These are phyloP conservation scores for Scelioninae gen. 1 DNA, from an alignment of 2,888 invertebrate genomes.

Conservation along the genomic window DNA sequence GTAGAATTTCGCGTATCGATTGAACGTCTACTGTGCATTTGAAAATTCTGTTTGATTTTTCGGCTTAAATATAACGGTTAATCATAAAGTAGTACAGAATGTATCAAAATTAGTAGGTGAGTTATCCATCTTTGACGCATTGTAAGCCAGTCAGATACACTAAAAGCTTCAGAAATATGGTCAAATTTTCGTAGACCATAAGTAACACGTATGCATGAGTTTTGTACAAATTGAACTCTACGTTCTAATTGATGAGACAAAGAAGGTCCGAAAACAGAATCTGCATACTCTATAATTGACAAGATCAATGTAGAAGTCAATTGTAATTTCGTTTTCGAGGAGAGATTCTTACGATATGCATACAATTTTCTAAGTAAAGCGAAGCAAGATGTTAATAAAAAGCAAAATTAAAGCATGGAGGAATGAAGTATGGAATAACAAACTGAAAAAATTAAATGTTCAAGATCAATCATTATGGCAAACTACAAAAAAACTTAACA, in stretches of 20 bases:
- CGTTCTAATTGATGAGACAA: not conserved
- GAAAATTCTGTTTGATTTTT: not conserved
- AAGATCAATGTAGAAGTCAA: not conserved
- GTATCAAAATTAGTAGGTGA: not conserved
- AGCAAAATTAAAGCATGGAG: conserved; percentile 12
- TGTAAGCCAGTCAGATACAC: not conserved
- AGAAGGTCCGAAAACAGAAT: conserved; percentile 3
- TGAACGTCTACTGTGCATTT: not conserved
- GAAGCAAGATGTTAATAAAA: not conserved
- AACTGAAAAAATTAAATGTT: conserved; percentile 6
- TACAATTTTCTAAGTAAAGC: not conserved
- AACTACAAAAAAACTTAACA: not conserved
- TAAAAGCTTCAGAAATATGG: not conserved
- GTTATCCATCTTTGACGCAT: not conserved
- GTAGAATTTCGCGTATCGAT: not conserved
- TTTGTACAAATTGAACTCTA: not conserved
- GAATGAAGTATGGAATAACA: conserved; percentile 7
- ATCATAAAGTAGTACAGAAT: not conserved
- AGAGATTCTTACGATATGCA: not conserved
- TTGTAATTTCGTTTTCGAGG: not conserved
- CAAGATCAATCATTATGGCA: conserved; percentile 9
- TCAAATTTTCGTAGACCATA: conserved; percentile 12
- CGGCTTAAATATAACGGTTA: not conserved
- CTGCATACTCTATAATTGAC: conserved; percentile 7
- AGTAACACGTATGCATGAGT: not conserved